Evolutionary conservation across 2,797 vertebrate species (phyloP).

Genomic region (Megalops cyprinoides): DNA sequence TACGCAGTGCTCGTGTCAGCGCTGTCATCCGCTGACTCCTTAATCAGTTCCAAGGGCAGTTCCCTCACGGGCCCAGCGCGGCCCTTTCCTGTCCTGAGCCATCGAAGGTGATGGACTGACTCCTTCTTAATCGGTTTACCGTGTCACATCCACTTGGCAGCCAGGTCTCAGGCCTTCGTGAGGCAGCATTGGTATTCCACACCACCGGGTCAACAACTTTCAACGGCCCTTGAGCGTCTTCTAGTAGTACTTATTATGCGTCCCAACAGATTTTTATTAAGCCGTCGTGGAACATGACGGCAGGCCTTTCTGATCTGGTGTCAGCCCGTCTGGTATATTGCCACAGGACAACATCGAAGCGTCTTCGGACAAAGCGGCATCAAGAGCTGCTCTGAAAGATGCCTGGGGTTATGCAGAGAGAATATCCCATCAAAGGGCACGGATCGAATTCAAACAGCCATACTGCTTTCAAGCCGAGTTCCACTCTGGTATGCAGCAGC

Average conservation of each 20-base stretch:
- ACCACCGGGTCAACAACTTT: background rate
- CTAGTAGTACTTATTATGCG: background rate
- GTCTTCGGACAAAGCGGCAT: background rate
- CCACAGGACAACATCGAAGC: background rate
- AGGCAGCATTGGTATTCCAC: background rate
- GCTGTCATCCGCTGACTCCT: background rate
- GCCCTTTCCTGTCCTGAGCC: background rate
- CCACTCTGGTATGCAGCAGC: no score
- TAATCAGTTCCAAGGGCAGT: background rate
- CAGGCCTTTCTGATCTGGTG: conserved; percentile 2
- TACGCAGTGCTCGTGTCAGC: background rate
- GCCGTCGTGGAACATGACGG: background rate
- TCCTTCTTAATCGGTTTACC: background rate
- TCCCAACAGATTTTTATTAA: no score
- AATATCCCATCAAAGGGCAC: background rate
- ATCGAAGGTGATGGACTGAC: background rate
- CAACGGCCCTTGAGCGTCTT: background rate
- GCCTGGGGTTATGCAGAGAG: background rate
- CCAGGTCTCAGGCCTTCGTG: background rate
- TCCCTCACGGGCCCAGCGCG: background rate
- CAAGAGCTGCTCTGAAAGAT: background rate
- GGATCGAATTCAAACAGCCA: background rate
- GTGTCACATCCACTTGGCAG: no score
- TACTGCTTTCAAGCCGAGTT: no score
- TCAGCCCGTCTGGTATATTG: background rate